A percentile compares a stretch with the other conserved stretches of the same genome.
These are phyloP conservation scores for Pterocles orientalis DNA, from an alignment of 2,113 vertebrate species.

Conservation along the genomic window DNA sequence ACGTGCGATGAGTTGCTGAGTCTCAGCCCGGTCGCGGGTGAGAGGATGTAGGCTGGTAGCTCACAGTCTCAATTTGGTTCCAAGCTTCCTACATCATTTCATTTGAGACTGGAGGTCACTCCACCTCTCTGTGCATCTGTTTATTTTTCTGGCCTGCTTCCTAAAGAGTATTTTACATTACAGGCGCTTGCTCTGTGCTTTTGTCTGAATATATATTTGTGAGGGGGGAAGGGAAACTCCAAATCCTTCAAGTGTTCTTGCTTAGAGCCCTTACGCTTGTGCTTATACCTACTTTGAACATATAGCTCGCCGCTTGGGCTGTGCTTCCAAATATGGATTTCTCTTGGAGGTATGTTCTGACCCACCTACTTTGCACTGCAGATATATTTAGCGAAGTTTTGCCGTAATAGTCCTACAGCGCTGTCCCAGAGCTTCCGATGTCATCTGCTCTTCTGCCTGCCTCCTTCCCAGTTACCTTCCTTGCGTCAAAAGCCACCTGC, in stretches of 20 bases:
- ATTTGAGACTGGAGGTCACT: background rate
- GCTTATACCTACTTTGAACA: background rate
- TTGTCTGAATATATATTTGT: background rate
- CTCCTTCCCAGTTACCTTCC: background rate
- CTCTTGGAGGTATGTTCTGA: slow-evolving; percentile 70
- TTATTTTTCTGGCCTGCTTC: background rate
- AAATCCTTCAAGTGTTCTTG: slow-evolving; percentile 36
- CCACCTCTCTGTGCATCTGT: background rate
- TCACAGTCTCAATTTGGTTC: background rate
- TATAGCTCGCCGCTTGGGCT: slow-evolving; percentile 39
- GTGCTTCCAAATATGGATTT: slow-evolving; percentile 64
- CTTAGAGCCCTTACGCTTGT: background rate
- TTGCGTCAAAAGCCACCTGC: background rate
- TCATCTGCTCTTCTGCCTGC: slow-evolving; percentile 14
- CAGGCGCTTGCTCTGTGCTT: background rate
- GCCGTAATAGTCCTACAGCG: background rate
- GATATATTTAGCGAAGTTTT: slow-evolving; percentile 58
- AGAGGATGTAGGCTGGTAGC: fast-evolving
- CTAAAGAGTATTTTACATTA: background rate
- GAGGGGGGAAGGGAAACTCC: background rate
- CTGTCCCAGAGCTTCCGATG: slow-evolving; percentile 37
- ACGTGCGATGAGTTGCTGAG: background rate
- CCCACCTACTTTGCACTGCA: slow-evolving; percentile 63
- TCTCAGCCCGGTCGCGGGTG: background rate
- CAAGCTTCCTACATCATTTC: background rate